Conservation (phyloP, 2,797 vertebrate genomes). For the Garrulus glandarius region DNA sequence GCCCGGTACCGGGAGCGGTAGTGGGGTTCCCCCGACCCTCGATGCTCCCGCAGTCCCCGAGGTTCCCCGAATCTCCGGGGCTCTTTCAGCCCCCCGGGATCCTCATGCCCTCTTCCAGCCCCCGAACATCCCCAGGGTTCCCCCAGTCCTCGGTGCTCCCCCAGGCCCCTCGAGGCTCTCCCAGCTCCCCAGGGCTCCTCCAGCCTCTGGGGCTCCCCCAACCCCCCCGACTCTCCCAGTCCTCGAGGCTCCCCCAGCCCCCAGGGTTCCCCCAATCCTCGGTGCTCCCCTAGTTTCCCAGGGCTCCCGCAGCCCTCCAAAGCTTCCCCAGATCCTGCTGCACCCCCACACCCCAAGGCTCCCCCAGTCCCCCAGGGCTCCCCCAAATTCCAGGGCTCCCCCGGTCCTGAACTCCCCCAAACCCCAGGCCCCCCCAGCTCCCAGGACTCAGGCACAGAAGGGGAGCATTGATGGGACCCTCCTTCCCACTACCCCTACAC, state of each 20-base stretch:
- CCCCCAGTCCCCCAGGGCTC: no score
- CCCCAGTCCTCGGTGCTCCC: not conserved
- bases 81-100: not conserved
- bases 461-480: not conserved
- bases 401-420: not conserved
- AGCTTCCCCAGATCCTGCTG: no score
- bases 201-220: not conserved
- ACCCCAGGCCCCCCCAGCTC: fast-evolving
- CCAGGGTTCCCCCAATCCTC: not conserved
- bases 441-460: fast-evolving
- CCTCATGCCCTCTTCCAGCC: no score
- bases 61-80: not conserved
- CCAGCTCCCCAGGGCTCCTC: not conserved
- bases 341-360: no score
- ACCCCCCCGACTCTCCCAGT: no score
- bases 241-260: not conserved
- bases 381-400: not conserved
- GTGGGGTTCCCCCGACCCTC: not conserved
- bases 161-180: not conserved
- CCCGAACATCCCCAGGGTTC: no score
- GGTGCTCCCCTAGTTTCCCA: not conserved
- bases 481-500: fast-evolving
- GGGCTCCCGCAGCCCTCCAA: not conserved
- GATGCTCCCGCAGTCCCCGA: no score
- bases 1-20: no score